A percentile compares a stretch with the other conserved stretches of the same genome.
Conservation (phyloP, 2,888 invertebrate genomes). For the Drosophila helvetica region DNA sequence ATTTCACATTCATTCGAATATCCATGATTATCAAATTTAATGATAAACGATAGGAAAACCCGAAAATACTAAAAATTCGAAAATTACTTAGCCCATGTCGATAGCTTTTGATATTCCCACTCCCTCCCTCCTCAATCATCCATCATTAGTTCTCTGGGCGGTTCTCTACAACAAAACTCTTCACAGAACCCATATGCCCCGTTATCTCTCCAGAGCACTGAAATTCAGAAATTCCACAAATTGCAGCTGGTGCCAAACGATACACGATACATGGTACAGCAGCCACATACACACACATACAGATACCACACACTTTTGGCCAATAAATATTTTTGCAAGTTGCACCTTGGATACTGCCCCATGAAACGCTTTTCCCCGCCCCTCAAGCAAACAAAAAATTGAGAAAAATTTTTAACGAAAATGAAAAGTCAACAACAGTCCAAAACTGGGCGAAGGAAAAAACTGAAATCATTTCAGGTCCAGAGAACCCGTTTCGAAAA, state of each 20-base stretch:
- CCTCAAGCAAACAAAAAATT: conserved; percentile 20
- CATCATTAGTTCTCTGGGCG: not conserved
- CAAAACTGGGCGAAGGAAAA: conserved; percentile 21
- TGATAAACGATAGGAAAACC: too few relatives aligned
- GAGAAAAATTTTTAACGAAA: conserved; percentile 50
- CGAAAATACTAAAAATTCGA: too few relatives aligned
- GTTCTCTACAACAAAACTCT: not conserved
- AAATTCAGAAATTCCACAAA: conserved; percentile 54
- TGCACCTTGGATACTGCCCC: conserved; percentile 18
- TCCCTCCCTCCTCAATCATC: too few relatives aligned
- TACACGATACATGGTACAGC: conserved; percentile 24
- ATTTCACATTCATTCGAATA: too few relatives aligned
- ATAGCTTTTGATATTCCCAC: too few relatives aligned
- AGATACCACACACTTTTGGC: conserved; percentile 10
- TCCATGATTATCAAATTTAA: too few relatives aligned
- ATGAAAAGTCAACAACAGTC: conserved; percentile 56
- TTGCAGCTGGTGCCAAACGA: conserved; percentile 56
- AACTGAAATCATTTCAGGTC: conserved; percentile 53
- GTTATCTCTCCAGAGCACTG: conserved; percentile 22
- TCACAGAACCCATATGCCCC: conserved; percentile 19
- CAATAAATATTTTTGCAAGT: conserved; percentile 52
- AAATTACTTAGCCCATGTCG: too few relatives aligned
- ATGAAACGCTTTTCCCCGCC: not conserved
- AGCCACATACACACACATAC: conserved; percentile 9
- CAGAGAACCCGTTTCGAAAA: conserved; percentile 60